These are phyloP conservation scores for Palythoa caribaeorum DNA, from an alignment of 92 coral and sea anemone species.

Conservation along the genomic window DNA sequence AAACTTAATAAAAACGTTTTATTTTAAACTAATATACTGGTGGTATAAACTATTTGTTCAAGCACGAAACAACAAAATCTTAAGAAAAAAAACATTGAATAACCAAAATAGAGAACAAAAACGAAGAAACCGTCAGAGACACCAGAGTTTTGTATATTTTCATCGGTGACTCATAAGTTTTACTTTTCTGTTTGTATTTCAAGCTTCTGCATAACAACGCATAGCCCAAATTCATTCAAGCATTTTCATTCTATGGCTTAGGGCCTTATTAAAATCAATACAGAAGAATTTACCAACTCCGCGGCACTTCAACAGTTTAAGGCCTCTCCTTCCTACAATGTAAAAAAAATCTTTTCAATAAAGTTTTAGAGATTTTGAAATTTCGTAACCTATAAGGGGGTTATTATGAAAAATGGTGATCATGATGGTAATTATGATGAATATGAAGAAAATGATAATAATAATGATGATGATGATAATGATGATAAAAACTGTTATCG, in stretches of 20 bases:
- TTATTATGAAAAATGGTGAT: too few relatives aligned
- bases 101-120: too few relatives aligned
- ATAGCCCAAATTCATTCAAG: neutral
- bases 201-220: neutral
- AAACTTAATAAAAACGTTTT: too few relatives aligned
- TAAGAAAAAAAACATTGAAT: too few relatives aligned
- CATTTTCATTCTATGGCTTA: neutral
- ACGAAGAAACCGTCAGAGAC: too few relatives aligned
- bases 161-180: too few relatives aligned
- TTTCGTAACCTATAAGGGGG: neutral
- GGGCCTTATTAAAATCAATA: neutral
- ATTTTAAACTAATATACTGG: too few relatives aligned
- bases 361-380: neutral
- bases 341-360: neutral
- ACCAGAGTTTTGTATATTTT: too few relatives aligned
- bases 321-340: conserved; percentile 32
- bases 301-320: conserved; percentile 13
- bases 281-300: conserved; percentile 28
- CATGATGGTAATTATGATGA: neutral
- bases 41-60: too few relatives aligned
- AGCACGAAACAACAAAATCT: too few relatives aligned
- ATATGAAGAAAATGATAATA: too few relatives aligned
- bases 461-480: neutral
- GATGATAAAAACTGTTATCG: too few relatives aligned
- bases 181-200: neutral